Base-by-base conservation (phyloP, 2,888 invertebrate genomes). In the Euzophera pinguis region DNA sequence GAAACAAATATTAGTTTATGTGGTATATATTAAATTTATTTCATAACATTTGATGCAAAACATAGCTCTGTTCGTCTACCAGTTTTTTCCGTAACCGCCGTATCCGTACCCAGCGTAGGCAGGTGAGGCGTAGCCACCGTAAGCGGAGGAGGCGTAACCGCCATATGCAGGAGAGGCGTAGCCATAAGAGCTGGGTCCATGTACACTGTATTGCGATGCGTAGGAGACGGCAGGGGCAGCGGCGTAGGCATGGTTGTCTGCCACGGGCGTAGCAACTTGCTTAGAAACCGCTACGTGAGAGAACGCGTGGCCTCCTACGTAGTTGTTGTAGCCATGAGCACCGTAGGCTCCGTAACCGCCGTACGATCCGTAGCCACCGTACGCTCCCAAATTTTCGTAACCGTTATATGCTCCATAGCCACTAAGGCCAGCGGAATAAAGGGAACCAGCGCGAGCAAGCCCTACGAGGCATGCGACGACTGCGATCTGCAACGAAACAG, bases 381-480 rank as follows among this genome's bases (percentile, higher is more conserved):
- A 50, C 1, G 57, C 53, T 7, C 55, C 57, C 17, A 60, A 55
- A 13, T 61, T 56, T 3, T 54, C 57, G 14, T 61, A 60, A n/a
- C 64, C 61, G 22, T 58, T 58, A 0, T 62, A 59, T 16, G 60
- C 59, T 47, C 56, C 52, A 10, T 53, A 47, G 41, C 42, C 39
- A 9, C 39, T 51, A 17, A 50, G 50, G 16, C 63, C 63, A 9
- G 43, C 27, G 47, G 54, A 66, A 12, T 63, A 55, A 1, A 78
- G 53, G 7, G 56, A 69, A 50, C 79, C 75, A 39, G 79, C 80
- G 14, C 51, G 65, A 53, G 75, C 69, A 22, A 80, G 47, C 53
- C 78, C 78, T 47, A 81, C 67, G 3, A 80, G 64, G 70, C 77
- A 78, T 35, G 65, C 65, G 27, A 78, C 62, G 12, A 73, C 47